phyloP scores from a whole-genome alignment of 2,888 invertebrate genomes.

The Spisula solida region DNA sequence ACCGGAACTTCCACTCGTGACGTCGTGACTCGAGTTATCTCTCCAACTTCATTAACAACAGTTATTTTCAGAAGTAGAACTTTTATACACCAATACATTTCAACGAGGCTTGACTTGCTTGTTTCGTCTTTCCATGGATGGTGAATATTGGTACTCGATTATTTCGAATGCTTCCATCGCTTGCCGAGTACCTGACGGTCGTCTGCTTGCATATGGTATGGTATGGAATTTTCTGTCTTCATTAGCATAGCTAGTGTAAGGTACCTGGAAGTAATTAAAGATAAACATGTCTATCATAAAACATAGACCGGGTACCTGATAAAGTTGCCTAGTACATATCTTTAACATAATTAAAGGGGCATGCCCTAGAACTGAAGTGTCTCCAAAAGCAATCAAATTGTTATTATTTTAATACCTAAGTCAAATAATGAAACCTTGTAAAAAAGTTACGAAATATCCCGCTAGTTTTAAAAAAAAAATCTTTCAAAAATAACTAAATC shows the following conservation, averaged over 20 bases:
- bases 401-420: no score
- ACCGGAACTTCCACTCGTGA: no score
- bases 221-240: slow-evolving; percentile 57
- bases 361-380: no score
- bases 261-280: slow-evolving; percentile 47
- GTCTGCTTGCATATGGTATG: slow-evolving; percentile 59
- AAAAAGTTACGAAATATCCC: no score
- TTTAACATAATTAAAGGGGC: no score
- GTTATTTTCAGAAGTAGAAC: not conserved
- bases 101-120: not conserved
- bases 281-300: not conserved
- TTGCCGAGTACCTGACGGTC: slow-evolving; percentile 46
- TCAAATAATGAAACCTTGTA: no score
- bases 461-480: no score
- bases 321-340: no score
- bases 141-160: slow-evolving; percentile 75
- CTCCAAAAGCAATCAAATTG: no score
- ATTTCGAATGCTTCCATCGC: slow-evolving; percentile 74
- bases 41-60: not conserved
- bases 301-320: no score
- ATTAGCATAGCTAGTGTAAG: slow-evolving; percentile 52
- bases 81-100: not conserved
- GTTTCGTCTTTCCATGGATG: slow-evolving; percentile 71
- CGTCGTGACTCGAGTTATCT: no score
- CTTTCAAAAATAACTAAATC: no score